Evolutionary conservation across 2,797 vertebrate genomes (phyloP).

Genomic region (Halcyon chelicuti): DNA sequence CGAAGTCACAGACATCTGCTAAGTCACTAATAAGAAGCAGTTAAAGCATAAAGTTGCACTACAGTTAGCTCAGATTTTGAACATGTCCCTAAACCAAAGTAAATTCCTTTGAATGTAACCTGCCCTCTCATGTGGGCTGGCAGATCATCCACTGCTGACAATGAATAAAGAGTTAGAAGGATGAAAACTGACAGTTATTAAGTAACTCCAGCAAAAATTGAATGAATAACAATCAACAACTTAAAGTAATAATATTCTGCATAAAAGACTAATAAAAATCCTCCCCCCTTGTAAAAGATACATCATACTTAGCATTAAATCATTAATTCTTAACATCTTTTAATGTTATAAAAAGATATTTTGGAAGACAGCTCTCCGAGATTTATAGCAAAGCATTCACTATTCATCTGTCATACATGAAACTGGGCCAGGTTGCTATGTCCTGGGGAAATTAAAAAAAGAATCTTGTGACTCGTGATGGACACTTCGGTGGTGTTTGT

Average conservation of each 20-base stretch:
- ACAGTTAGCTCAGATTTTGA: conserved; percentile 57
- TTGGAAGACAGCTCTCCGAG: conserved; percentile 1
- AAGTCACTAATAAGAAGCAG: conserved; percentile 14
- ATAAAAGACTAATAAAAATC: not conserved
- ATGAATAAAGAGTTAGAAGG: conserved; percentile 8
- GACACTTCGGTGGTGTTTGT: not conserved
- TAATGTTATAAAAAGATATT: not conserved
- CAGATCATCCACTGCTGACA: conserved; percentile 33
- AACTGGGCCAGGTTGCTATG: conserved; percentile 10
- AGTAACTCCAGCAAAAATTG: conserved; percentile 20
- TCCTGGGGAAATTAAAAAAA: conserved; percentile 16
- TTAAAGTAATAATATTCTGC: not conserved
- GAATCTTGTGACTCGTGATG: conserved; percentile 11
- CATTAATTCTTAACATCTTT: not conserved
- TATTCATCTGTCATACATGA: not conserved
- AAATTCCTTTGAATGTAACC: conserved; percentile 53
- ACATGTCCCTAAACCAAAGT: conserved; percentile 21
- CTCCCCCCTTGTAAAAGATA: not conserved
- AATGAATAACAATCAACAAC: not conserved
- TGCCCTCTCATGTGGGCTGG: conserved; percentile 56
- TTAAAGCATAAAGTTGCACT: conserved; percentile 48
- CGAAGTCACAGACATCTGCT: conserved; percentile 4
- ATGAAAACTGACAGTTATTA: conserved; percentile 48
- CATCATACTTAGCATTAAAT: not conserved
- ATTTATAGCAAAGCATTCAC: conserved; percentile 14